Evolutionary conservation across 1,140 invertebrate species (phyloP), one percentile per base, ranked within the genome.

Genomic region (Ruditapes philippinarum): DNA sequence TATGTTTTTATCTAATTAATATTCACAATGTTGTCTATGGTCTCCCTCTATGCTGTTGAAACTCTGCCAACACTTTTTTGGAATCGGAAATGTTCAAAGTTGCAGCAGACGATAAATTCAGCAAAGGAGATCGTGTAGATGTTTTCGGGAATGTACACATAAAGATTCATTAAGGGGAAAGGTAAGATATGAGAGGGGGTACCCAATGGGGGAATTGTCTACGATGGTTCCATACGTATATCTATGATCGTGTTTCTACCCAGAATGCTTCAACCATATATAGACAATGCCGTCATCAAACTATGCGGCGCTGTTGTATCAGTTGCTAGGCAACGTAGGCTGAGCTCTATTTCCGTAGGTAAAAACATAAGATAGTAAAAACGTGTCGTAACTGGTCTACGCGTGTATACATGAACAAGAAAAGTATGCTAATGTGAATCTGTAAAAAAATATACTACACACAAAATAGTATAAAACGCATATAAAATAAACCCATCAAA

Each of bases 201-300:
- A 73, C 4, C 82, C 45, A 38, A 40, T 73, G 79, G 82, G 82
- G 82, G 19, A 68, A 45, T 22, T 40, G 49, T 84, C 65, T 54
- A 54, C n/a, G 65, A 51, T 38, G 45, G 25, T 78, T 74, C 70
- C 70, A 74, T 40, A 74, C 70, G 40, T 42, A 28, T 7, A 45
- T 28, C 14, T n/a, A 25, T 40, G 62, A 84, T 84, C 82, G 45
- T 54, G 82, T 84, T 84, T 68, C 82, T 40, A 9, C 25, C 5
- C 60, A n/a, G 60, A 49, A 83, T 83, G 80, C 60, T 38, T 65
- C 65, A 70, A 84, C 82, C 82, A 73, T 70, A 84, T 84, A 73
- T 84, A 84, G 82, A 84, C 82, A 84, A 22, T 54, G 49, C 65
- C 82, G 82, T 84, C 82, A 84, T 84, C 82, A 25, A 84, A 73